phyloP scores from a whole-genome alignment of 2,113 vertebrate species.

The Chionodraco myersi region DNA sequence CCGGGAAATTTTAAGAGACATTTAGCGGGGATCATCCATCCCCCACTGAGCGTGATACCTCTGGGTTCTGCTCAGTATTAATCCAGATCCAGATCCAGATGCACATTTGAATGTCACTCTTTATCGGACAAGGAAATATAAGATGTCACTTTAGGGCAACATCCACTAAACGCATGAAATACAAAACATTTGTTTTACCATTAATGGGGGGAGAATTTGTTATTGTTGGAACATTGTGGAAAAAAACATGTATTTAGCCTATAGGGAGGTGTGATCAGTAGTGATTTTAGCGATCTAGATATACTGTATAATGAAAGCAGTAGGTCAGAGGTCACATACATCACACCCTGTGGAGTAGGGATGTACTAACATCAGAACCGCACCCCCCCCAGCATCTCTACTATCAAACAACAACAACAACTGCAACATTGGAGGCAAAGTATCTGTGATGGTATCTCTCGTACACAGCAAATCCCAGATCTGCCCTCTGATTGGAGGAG shows the following conservation, averaged over 20 bases:
- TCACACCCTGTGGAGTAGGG: slow-evolving; percentile 18
- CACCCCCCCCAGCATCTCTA: slow-evolving; percentile 9
- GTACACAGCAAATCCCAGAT: slow-evolving; percentile 73
- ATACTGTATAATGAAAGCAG: slow-evolving; percentile 41
- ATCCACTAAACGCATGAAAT: not conserved
- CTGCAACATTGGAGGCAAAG: slow-evolving; percentile 36
- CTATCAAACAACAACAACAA: slow-evolving; percentile 51
- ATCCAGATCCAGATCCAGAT: too few relatives aligned
- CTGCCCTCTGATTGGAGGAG: slow-evolving; percentile 68
- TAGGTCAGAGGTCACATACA: slow-evolving; percentile 40
- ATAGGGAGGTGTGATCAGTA: not conserved
- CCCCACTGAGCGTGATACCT: too few relatives aligned
- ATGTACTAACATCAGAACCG: slow-evolving; percentile 25
- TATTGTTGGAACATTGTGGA: not conserved
- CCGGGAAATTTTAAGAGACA: too few relatives aligned
- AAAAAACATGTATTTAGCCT: not conserved
- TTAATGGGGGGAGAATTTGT: not conserved
- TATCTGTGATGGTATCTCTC: slow-evolving; percentile 44
- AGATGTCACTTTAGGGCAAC: not conserved
- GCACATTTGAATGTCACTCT: not conserved
- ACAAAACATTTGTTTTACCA: slow-evolving; percentile 7
- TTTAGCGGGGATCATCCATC: too few relatives aligned
- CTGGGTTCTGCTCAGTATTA: too few relatives aligned
- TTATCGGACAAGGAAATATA: not conserved
- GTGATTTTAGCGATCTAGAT: not conserved